These are phyloP conservation scores for Podargus strigoides DNA, from an alignment of 2,797 vertebrate genomes.

Conservation along the genomic window DNA sequence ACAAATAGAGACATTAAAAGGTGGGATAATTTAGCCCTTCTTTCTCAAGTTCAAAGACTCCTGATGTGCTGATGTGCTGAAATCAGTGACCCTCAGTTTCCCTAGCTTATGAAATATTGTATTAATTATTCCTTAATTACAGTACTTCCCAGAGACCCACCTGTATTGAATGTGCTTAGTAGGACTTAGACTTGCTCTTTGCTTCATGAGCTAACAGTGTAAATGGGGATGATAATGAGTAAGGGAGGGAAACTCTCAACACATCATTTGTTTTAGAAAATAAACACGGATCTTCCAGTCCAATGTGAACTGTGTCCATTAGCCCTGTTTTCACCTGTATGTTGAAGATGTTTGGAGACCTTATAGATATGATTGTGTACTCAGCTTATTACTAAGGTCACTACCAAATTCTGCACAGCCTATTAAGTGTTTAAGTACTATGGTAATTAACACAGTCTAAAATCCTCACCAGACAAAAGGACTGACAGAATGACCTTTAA, in stretches of 20 bases:
- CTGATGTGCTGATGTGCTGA: not conserved
- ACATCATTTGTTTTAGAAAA: not conserved
- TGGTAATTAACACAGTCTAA: not conserved
- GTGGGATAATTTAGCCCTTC: not conserved
- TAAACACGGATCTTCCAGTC: not conserved
- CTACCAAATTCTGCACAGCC: not conserved
- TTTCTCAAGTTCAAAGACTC: not conserved
- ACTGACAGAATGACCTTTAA: not conserved
- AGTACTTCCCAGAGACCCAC: not conserved
- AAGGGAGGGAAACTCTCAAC: not conserved
- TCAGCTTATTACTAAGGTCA: not conserved
- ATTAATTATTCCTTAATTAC: not conserved
- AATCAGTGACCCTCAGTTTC: not conserved
- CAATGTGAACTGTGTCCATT: rapidly evolving
- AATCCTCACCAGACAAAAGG: slow-evolving; percentile 9
- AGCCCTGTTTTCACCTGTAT: not conserved
- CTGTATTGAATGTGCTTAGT: not conserved
- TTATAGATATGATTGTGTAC: not conserved
- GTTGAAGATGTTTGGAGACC: not conserved
- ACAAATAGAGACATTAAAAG: not conserved
- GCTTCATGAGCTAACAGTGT: not conserved
- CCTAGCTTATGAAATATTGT: not conserved
- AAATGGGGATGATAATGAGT: not conserved
- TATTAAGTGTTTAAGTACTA: not conserved
- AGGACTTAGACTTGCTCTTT: not conserved